These are phyloP conservation scores for Drosophila punjabiensis DNA, from an alignment of 1,140 invertebrate species.

Conservation along the genomic window DNA sequence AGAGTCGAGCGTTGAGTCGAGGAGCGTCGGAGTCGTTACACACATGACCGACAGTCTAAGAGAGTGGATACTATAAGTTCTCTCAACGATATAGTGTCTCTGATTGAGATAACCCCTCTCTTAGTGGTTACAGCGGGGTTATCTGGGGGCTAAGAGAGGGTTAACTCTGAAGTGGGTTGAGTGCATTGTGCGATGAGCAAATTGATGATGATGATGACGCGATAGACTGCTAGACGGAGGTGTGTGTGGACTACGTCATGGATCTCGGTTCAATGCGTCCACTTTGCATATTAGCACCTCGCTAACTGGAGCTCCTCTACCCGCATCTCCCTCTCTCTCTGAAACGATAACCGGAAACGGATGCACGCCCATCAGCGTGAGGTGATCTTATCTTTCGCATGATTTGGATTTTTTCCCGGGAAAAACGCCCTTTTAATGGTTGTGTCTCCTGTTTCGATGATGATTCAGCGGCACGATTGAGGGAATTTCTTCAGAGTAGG, in stretches of 20 bases:
- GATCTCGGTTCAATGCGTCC: constrained; percentile 38
- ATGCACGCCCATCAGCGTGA: constrained; percentile 52
- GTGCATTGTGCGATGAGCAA: constrained; percentile 71
- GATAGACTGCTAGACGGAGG: constrained; percentile 30
- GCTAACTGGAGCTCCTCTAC: constrained; percentile 52
- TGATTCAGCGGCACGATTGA: constrained; percentile 50
- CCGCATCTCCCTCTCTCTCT: background rate
- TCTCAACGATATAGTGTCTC: constrained; percentile 10
- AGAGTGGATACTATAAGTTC: constrained; percentile 43
- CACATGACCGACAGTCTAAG: constrained; percentile 52
- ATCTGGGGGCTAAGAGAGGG: constrained; percentile 1
- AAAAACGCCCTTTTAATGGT: constrained; percentile 61
- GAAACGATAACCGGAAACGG: constrained; percentile 59
- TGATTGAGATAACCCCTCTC: constrained; percentile 22
- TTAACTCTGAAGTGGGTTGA: constrained; percentile 40
- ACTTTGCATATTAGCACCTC: constrained; percentile 77
- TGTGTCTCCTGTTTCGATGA: constrained; percentile 53
- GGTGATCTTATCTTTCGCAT: constrained; percentile 69
- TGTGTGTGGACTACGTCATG: constrained; percentile 58
- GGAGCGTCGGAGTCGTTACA: constrained; percentile 57
- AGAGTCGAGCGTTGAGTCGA: constrained; percentile 6
- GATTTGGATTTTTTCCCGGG: constrained; percentile 63
- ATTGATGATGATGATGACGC: constrained; percentile 50
- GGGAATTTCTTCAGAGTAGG: constrained; percentile 33
- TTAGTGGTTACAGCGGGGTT: constrained; percentile 25